Base-by-base conservation (phyloP, 1,140 invertebrate species). In the Eurytemora carolleeae region DNA sequence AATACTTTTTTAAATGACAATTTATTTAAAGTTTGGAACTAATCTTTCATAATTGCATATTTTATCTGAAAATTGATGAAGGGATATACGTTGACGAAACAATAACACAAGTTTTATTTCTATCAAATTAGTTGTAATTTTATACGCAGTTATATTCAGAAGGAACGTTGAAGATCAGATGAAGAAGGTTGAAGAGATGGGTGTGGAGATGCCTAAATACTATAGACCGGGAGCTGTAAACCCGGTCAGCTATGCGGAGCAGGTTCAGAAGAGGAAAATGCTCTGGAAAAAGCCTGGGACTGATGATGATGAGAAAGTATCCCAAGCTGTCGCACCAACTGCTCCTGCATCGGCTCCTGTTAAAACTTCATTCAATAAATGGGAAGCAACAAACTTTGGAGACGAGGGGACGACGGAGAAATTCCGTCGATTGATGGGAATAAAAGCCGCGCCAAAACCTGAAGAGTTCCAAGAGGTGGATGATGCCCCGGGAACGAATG, bases 391-490 rank as follows among this genome's bases (percentile, higher is more conserved):
- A 16, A 62, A 62, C 23, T 62, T 62, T 62, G 60, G 60, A 1
- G 54, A 62, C 22, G 25, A 57, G 15, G n/a, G 24, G 21, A 24
- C 55, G 3, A 62, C 58, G 20, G 71, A 71, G 23, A 76, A 76
- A 65, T 76, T 76, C 67, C 68, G 71, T 24, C 74, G 75, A 63
- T 64, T 76, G 25, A 76, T 76, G 74, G 75, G 75, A 23, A 74
- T 76, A 3, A 75, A 74, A 64, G 64, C 68, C 23, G 69, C 61
- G 16, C 63, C 65, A 7, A 44, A 44, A n/a, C 31, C 31, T 12
- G 31, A 44, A 44, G 31, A 2, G 21, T 20, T 21, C 24, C n/a
- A 2, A 3, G 23, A 2, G 22, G 21, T 24, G 18, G 26, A 53
- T 7, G 17, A 12, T 15, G 15, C 44, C 7, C 16, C 18, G n/a